Evolutionary conservation across 2,113 vertebrate genomes (phyloP), one percentile per base, ranked within the genome.

Genomic region (Solea senegalensis): DNA sequence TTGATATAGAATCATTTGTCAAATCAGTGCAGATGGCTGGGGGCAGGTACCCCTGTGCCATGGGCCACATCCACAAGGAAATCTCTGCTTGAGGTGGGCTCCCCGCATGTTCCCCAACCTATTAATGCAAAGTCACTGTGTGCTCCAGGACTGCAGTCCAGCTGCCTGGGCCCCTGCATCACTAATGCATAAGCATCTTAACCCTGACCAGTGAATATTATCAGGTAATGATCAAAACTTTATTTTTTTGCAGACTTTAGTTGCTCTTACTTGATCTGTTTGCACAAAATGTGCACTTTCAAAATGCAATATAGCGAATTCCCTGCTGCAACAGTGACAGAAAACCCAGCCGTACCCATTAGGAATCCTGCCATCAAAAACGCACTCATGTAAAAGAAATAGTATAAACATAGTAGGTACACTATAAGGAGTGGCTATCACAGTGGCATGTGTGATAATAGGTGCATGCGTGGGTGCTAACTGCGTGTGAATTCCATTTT

Each of bases 1-100:
- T 92, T 93, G 91, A 91, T 93, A 92, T 87, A 84, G 90, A 92
- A 94, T 94, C 83, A 93, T 94, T 94, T 93, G 91, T 93, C 92
- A 93, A 92, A 91, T 92, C 88, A 90, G 81, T 54, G 59, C 88
- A 90, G 89, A 89, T 90, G 88, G 86, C 86, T 86, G 80, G 87
- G 91, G 89, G 86, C 91, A 88, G 83, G 83, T 88, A 88, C 87
- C 87, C 78, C 61, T 41, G 88, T 91, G 88, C 86, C 88, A 82
- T 65, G 90, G 90, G 91, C 83, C 78, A 63, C 64, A 84, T 92
- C 91, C 93, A 84, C 80, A 67, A 88, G 92, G 91, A 94, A 90
- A 92, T 94, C 82, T 92, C 77, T 85, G 76, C 84, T 85, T 70
- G 59, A 76, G 82, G 85, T 88, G 78, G 74, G 73, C 85, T 88